Evolutionary conservation across 1,140 invertebrate genomes (phyloP).

Genomic region (Dermatophagoides farinae): DNA sequence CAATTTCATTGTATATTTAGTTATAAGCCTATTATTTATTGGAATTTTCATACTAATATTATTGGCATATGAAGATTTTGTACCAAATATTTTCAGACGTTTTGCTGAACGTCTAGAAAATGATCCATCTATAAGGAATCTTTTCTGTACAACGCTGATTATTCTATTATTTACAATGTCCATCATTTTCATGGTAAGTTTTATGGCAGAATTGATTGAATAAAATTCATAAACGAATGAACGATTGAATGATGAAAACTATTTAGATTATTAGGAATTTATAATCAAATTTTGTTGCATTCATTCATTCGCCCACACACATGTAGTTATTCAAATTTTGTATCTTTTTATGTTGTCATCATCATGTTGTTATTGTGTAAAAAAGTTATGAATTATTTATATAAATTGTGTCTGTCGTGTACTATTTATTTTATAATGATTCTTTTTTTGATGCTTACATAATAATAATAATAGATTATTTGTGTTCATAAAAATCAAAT

Average conservation of each 20-base stretch:
- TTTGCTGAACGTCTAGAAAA: constrained; percentile 43
- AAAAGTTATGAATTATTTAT: too few relatives aligned
- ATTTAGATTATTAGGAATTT: not conserved
- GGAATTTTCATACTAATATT: not conserved
- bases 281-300: too few relatives aligned
- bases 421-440: too few relatives aligned
- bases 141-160: constrained; percentile 57
- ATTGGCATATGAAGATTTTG: constrained; percentile 2
- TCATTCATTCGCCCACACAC: too few relatives aligned
- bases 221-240: not conserved
- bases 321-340: too few relatives aligned
- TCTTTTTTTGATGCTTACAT: not conserved
- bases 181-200: constrained; percentile 26
- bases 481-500: not conserved
- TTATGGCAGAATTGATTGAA: too few relatives aligned
- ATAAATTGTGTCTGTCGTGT: too few relatives aligned
- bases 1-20: not conserved
- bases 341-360: too few relatives aligned
- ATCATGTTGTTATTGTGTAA: too few relatives aligned
- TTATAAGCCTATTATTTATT: not conserved
- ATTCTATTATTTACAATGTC: constrained; percentile 40
- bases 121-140: constrained; percentile 31
- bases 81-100: constrained; percentile 37
- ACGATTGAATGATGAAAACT: not conserved
- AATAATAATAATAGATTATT: not conserved